Evolutionary conservation across 2,888 invertebrate genomes (phyloP), one percentile per base, ranked within the genome.

Genomic region (Monoplex corrugatus): DNA sequence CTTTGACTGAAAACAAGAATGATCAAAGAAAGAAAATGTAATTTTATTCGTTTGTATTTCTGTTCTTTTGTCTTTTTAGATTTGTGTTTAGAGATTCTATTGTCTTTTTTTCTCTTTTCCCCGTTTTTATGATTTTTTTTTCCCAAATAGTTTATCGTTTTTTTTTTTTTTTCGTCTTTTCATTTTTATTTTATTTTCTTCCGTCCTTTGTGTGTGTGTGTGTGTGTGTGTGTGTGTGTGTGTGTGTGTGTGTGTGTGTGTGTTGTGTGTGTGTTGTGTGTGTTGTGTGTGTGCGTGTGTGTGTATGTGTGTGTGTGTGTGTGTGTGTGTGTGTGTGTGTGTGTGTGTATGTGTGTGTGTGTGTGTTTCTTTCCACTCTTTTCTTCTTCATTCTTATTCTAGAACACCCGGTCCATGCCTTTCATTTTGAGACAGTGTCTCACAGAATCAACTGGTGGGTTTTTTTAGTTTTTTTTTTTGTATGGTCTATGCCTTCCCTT

Each of bases 161-260:
- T 13, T 23, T 13, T 68, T 13, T 68, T 23, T 68, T 68, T 5
- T 68, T 5, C 19, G 40, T 78, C 40, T 78, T 6, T n/a, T n/a
- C n/a, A n/a, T n/a, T n/a, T n/a, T n/a, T n/a, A n/a, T n/a, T n/a
- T n/a, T n/a, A n/a, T n/a, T n/a, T n/a, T n/a, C n/a, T n/a, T n/a
- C n/a, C n/a, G n/a, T n/a, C n/a, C n/a, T 78, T 38, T 78, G 40
- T 78, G 78, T 78, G 40, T 78, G 78, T 78, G 40, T 78, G 78
- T 43, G 78, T n/a, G 82, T 82, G 82, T n/a, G 45, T 44, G n/a
- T 10, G 32, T 45, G 44, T 13, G 45, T 32, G 45, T 45, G 50
- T 50, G 45, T 82, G 75, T 32, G 50, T 35, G 38, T 75, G 32
- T 35, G 23, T 38, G 35, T n/a, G 10, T 23, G 35, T 75, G 35